Evolutionary conservation across 2,888 invertebrate species (phyloP), one percentile per base, ranked within the genome.

Genomic region (Eupithecia vulgata): DNA sequence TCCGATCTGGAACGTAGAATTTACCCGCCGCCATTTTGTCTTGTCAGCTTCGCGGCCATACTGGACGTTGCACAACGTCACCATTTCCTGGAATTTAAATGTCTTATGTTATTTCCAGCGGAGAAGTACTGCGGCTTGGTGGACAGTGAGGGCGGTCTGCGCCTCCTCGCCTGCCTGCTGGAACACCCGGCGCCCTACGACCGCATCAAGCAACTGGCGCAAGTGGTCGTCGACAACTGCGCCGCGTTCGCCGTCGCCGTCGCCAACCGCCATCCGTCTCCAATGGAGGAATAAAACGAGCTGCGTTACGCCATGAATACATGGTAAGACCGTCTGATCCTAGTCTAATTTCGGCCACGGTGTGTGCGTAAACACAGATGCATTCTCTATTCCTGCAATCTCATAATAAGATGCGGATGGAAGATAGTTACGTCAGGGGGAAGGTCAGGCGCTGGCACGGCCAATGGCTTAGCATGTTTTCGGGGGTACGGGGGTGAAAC

Each of bases 101-200:
- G 62, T 17, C n/a, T 12, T n/a, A 35, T 64, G 7, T 37, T 10
- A 62, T 62, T 95, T 94, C 35, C 91, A 99, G 98, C 98, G 59
- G 96, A 96, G 74, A 99, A 99, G 92, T 99, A 99, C 93, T 99
- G 99, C 90, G 95, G 95, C 77, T 95, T 99, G 85, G 96, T 99
- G 64, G 96, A 97, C 83, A 95, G 96, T 64, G 99, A 99, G 92
- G 97, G 97, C 48, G 99, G 99, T 0, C 88, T 98, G 68, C 93
- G 94, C 59, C 94, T 98, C 76, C 94, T 99, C 61, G 93, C 95
- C 74, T 95, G 96, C 77, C 89, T 98, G 68, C 90, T 97, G 21
- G 86, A 89, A 13, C 95, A 96, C 86, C 95, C 95, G 30, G 90
- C 92, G 74, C 96, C 97, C 0, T 96, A 97, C 84, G 87, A 90